Conservation (phyloP, 1,140 invertebrate genomes). For the Zaprionus ghesquierei region DNA sequence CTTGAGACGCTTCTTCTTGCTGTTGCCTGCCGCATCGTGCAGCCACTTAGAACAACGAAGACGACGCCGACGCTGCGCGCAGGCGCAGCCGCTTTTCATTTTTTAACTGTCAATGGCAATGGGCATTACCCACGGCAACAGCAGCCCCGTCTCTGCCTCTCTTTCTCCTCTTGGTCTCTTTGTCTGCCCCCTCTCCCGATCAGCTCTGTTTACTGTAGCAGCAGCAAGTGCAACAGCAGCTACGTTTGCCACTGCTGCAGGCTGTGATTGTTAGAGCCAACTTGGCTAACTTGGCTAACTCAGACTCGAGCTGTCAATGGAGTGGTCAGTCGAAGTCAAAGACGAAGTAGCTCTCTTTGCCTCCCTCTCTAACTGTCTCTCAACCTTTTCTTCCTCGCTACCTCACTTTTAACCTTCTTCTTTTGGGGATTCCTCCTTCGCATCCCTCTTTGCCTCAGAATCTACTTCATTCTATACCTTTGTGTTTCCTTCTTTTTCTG, state of each 20-base stretch:
- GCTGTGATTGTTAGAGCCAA: constrained; percentile 51
- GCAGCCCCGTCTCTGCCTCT: constrained; percentile 1
- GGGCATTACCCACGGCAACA: too few relatives aligned
- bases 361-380: background rate
- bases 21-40: background rate
- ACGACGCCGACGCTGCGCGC: background rate
- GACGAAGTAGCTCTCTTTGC: background rate
- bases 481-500: too few relatives aligned
- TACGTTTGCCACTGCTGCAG: constrained; percentile 6
- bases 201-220: constrained; percentile 14
- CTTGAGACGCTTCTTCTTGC: background rate
- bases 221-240: constrained; percentile 34
- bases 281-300: constrained; percentile 25
- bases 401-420: background rate
- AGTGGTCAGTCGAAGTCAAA: constrained; percentile 9
- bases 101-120: constrained; percentile 35
- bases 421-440: background rate
- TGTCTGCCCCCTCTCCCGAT: background rate
- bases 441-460: background rate
- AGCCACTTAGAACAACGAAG: constrained; percentile 36
- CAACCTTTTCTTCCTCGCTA: background rate
- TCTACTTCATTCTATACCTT: too few relatives aligned
- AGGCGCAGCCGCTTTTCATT: constrained; percentile 21
- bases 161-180: background rate
- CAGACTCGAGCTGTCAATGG: constrained; percentile 20